A percentile compares a stretch with the other conserved stretches of the same genome.
phyloP scores from a whole-genome alignment of 2,888 invertebrate genomes.

The Epiperipatus broadwayi region DNA sequence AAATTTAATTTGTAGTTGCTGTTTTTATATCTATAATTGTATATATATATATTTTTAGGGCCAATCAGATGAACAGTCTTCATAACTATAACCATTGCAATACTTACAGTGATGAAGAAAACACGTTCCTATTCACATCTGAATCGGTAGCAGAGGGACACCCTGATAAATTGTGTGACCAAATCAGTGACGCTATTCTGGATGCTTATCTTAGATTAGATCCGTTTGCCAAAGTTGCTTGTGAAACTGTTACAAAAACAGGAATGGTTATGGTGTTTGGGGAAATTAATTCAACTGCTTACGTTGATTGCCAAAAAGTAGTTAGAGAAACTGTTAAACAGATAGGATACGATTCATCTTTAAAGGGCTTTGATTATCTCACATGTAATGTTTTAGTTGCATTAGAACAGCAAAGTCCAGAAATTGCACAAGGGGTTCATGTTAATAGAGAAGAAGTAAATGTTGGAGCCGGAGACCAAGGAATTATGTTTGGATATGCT shows the following conservation, averaged over 20 bases:
- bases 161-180: constrained; percentile 97
- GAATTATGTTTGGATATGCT: constrained; percentile 34
- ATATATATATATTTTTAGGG: too few species aligned
- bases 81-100: too few species aligned
- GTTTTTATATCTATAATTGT: too few species aligned
- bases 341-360: too few species aligned
- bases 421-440: constrained; percentile 33
- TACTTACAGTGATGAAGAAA: too few species aligned
- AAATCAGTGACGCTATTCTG: constrained; percentile 67
- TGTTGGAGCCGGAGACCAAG: constrained; percentile 30
- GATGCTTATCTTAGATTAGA: constrained; percentile 43
- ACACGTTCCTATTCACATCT: too few species aligned
- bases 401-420: constrained; percentile 29
- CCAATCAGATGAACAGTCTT: too few species aligned
- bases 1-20: too few species aligned
- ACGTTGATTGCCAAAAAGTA: constrained; percentile 91
- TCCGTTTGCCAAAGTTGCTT: constrained; percentile 29
- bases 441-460: constrained; percentile 21
- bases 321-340: too few species aligned
- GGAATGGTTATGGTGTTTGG: constrained; percentile 96
- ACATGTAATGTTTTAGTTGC: constrained; percentile 37
- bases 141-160: too few species aligned
- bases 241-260: constrained; percentile 94
- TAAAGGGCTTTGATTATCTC: constrained; percentile 36
- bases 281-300: constrained; percentile 94